Evolutionary conservation across 1,140 invertebrate genomes (phyloP).

Genomic region (Melitaea cinxia): DNA sequence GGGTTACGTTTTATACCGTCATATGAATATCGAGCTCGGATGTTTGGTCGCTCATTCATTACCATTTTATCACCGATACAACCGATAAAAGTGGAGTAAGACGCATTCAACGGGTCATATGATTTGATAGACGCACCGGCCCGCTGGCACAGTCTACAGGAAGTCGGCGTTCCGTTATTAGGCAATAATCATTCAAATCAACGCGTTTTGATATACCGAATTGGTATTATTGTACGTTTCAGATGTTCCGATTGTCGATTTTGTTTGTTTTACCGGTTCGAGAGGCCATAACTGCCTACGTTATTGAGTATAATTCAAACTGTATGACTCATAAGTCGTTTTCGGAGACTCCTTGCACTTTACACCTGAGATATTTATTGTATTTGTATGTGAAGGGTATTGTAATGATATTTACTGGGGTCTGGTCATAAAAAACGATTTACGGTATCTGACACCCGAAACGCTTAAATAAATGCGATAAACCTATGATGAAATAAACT

Average conservation of each 20-base stretch:
- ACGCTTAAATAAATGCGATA: not conserved
- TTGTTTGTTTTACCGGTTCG: slow-evolving; percentile 55
- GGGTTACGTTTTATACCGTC: slow-evolving; percentile 78
- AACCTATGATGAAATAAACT: slow-evolving; percentile 22
- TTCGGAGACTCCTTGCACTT: slow-evolving; percentile 9
- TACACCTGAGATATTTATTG: slow-evolving; percentile 20
- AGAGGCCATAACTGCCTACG: slow-evolving; percentile 30
- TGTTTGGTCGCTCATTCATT: slow-evolving; percentile 79
- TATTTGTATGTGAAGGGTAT: slow-evolving; percentile 11
- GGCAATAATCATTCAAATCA: slow-evolving; percentile 61
- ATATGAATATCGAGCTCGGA: slow-evolving; percentile 79
- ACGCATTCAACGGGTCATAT: slow-evolving; percentile 75
- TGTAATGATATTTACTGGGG: slow-evolving; percentile 8
- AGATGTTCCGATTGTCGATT: slow-evolving; percentile 56
- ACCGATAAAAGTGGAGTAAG: slow-evolving; percentile 79
- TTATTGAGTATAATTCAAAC: slow-evolving; percentile 26
- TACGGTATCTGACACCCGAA: slow-evolving; percentile 10
- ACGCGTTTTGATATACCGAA: slow-evolving; percentile 64
- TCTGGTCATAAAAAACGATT: slow-evolving; percentile 18
- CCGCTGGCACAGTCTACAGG: slow-evolving; percentile 60
- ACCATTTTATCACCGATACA: slow-evolving; percentile 81
- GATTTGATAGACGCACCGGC: slow-evolving; percentile 70
- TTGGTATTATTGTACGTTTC: slow-evolving; percentile 64
- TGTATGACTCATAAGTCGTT: slow-evolving; percentile 27
- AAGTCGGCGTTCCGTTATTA: slow-evolving; percentile 67